Percentiles rank a stretch among this genome's conserved stretches.
Conservation (phyloP, 2,888 invertebrate species). For the Coelopa pilipes region DNA sequence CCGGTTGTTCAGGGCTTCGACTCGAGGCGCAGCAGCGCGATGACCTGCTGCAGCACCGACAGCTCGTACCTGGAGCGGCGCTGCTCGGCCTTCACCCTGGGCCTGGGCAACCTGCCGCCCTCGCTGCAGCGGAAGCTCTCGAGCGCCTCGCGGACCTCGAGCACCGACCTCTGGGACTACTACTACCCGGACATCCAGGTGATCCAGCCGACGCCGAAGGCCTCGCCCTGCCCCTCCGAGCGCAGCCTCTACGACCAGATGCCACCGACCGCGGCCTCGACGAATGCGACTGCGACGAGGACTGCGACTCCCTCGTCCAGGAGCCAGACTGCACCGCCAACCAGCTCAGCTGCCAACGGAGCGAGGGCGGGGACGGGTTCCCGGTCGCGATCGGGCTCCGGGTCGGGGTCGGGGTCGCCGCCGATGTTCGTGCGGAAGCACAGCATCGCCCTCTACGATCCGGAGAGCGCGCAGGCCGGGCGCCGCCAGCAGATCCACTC, state of each 20-base stretch:
- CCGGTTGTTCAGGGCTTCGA: constrained; percentile 61
- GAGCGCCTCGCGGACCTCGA: constrained; percentile 62
- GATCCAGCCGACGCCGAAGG: constrained; percentile 83
- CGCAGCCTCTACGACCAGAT: constrained; percentile 57
- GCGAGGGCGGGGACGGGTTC: constrained; percentile 31
- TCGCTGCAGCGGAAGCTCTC: constrained; percentile 63
- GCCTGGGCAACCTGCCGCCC: constrained; percentile 72
- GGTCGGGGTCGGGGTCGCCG: constrained; percentile 44
- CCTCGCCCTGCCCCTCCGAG: constrained; percentile 83
- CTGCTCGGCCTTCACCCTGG: constrained; percentile 81
- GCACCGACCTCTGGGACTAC: constrained; percentile 69
- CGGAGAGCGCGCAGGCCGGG: constrained; percentile 61
- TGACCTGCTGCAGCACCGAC: constrained; percentile 86
- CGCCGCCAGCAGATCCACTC: constrained; percentile 64
- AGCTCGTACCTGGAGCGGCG: constrained; percentile 85
- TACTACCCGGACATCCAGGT: constrained; percentile 76
- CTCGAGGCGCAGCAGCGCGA: constrained; percentile 78
- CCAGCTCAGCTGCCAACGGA: constrained; percentile 35
- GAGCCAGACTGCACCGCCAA: constrained; percentile 37
- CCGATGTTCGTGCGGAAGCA: constrained; percentile 60
- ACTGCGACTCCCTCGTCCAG: constrained; percentile 40
- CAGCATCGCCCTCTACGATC: constrained; percentile 64
- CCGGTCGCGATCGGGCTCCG: too few species aligned
- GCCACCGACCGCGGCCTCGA: constrained; percentile 38
- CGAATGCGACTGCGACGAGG: constrained; percentile 42